These are phyloP conservation scores for Drosophila prostipennis DNA, from an alignment of 2,888 invertebrate species.

Conservation along the genomic window DNA sequence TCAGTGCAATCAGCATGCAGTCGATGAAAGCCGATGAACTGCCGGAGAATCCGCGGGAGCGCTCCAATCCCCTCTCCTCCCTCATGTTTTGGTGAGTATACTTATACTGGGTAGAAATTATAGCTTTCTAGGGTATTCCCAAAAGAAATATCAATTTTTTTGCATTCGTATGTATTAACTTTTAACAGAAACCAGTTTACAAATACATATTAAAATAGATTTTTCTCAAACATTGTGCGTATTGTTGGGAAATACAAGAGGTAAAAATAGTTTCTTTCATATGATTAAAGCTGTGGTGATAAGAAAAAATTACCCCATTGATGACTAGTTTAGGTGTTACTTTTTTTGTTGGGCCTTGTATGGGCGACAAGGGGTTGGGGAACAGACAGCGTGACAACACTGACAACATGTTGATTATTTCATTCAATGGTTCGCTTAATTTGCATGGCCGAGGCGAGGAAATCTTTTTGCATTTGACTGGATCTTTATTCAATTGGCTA, in stretches of 20 bases:
- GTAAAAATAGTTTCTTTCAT: no score
- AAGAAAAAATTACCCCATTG: conserved; percentile 22
- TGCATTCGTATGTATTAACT: background rate
- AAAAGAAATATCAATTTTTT: background rate
- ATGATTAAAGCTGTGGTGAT: conserved; percentile 14
- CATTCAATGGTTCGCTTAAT: conserved; percentile 67
- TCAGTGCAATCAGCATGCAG: conserved; percentile 73
- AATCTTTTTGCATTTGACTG: conserved; percentile 14
- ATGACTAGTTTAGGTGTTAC: conserved; percentile 12
- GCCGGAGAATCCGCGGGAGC: conserved; percentile 85
- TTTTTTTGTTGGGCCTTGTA: background rate
- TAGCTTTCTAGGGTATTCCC: background rate
- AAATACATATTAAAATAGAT: background rate
- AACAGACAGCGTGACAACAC: conserved; percentile 31
- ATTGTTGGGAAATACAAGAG: background rate
- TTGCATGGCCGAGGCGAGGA: conserved; percentile 35
- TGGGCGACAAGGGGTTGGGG: conserved; percentile 6
- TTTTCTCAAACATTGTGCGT: background rate
- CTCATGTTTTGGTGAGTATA: conserved; percentile 86
- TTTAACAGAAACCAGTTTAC: background rate
- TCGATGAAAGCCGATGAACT: conserved; percentile 83
- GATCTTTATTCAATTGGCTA: conserved; percentile 27
- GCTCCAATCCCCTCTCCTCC: conserved; percentile 87
- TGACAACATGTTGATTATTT: conserved; percentile 48
- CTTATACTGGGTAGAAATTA: background rate